Base-by-base conservation (phyloP, 1,140 invertebrate species). In the Helicoverpa zea region DNA sequence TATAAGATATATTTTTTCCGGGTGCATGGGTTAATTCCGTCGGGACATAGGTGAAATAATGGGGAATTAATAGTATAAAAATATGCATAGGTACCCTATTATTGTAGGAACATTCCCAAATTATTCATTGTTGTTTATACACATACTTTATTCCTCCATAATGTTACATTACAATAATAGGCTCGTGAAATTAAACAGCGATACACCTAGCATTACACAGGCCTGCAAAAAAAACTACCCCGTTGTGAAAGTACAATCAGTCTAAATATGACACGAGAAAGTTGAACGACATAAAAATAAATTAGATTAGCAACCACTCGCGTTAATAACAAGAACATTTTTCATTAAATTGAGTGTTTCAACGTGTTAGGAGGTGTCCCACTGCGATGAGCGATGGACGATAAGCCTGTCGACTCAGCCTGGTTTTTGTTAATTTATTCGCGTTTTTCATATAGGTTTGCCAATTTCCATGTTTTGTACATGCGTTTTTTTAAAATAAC, bases 291-390 rank as follows among this genome's bases (percentile, higher is more conserved):
- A 54, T 16, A 16, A 52, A 43, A 29, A 70, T 70, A 70, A 70
- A 70, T 70, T 70, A 70, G 49, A 70, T 70, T 70, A 70, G 49
- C 18, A 52, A 70, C 18, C 66, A 70, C 66, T 70, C n/a, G 16
- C 3, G 52, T 18, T 70, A 70, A 70, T 70, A 49, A 49, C 18
- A 2, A 11, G 49, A 30, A 52, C 66, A 70, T 70, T 70, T 52
- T 70, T 70, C 66, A 70, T 70, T 70, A 70, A 29, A 70, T 16
- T 11, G 13, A 70, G 66, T 70, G 66, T 70, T 30, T 18, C 30
- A n/a, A 16, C 35, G 16, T 14, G 49, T 13, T 12, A 35, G 49
- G 43, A 30, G 12, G 9, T 18, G 66, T 70, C 66, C 66, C 66
- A 70, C 47, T 14, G 66, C 66, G 49, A 11, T 14, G 16, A 70